Evolutionary conservation across 2,797 vertebrate species (phyloP).

Genomic region (Hypotaenidia philippensis): DNA sequence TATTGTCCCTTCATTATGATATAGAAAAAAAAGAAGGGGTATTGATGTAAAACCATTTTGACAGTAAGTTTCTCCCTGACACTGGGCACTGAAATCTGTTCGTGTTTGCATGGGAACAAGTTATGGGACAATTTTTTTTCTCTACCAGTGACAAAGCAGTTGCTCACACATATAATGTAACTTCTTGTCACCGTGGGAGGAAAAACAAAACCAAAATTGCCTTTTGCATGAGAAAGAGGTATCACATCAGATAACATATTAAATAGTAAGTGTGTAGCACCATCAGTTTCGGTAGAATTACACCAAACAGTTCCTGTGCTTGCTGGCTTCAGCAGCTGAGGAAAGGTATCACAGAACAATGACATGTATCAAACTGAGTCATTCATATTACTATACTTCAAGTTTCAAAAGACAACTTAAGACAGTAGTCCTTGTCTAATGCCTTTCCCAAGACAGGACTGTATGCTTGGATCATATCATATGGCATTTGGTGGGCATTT

Average conservation of each 20-base stretch:
- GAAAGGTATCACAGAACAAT: not conserved
- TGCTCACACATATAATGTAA: not conserved
- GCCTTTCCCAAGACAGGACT: not conserved
- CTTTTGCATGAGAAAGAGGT: not conserved
- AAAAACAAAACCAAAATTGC: not conserved
- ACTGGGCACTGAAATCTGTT: not conserved
- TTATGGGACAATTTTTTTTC: not conserved
- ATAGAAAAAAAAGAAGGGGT: not conserved
- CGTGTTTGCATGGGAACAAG: not conserved
- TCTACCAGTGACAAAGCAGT: not conserved
- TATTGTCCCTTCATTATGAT: slow-evolving; percentile 12
- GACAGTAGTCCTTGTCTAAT: not conserved
- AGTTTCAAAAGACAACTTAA: not conserved
- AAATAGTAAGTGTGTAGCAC: not conserved
- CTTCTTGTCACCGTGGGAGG: not conserved
- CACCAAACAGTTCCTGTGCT: not conserved
- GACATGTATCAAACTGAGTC: not conserved
- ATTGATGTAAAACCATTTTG: slow-evolving; percentile 17
- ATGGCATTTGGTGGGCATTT: fast-evolving
- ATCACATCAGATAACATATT: not conserved
- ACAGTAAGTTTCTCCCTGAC: not conserved
- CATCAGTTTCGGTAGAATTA: not conserved
- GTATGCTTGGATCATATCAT: not conserved
- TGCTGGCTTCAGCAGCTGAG: not conserved
- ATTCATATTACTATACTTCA: not conserved